phyloP scores from a whole-genome alignment of 2,888 invertebrate species.

The Volucella inflata region DNA sequence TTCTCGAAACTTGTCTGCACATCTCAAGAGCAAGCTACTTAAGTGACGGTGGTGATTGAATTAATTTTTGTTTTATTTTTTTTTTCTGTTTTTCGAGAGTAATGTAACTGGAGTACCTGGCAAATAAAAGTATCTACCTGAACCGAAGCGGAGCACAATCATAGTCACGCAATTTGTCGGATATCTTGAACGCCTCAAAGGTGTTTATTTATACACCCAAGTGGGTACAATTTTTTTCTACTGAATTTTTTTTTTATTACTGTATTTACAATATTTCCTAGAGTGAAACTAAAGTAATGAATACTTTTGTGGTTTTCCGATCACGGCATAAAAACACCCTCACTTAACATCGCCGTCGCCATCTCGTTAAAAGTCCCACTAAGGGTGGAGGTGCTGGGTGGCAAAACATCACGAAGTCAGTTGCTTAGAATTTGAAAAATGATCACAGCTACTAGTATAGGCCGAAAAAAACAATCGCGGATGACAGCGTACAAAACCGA shows the following conservation, averaged over 20 bases:
- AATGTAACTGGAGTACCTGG: constrained; percentile 59
- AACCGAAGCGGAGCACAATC: constrained; percentile 32
- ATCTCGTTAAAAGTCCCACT: background rate
- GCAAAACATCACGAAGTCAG: constrained; percentile 21
- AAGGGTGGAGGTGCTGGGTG: constrained; percentile 1
- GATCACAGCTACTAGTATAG: constrained; percentile 19
- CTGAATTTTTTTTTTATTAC: background rate
- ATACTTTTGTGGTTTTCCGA: constrained; percentile 72
- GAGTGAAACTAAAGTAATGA: constrained; percentile 61
- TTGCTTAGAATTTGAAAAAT: constrained; percentile 54
- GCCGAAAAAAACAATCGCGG: constrained; percentile 19
- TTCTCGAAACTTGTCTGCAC: constrained; percentile 38
- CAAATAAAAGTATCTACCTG: constrained; percentile 59
- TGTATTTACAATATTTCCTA: constrained; percentile 45
- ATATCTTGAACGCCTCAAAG: constrained; percentile 58
- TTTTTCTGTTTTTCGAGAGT: constrained; percentile 38
- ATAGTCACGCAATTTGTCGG: constrained; percentile 68
- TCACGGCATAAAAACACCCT: constrained; percentile 63
- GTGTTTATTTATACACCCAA: constrained; percentile 67
- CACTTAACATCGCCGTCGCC: constrained; percentile 24
- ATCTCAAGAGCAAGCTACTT: constrained; percentile 51
- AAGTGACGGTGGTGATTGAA: constrained; percentile 40
- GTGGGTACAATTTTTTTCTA: background rate
- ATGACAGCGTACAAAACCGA: constrained; percentile 54
- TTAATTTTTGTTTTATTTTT: constrained; percentile 2